These are phyloP conservation scores for Thalassophryne amazonica DNA, from an alignment of 2,797 vertebrate species.

Conservation along the genomic window DNA sequence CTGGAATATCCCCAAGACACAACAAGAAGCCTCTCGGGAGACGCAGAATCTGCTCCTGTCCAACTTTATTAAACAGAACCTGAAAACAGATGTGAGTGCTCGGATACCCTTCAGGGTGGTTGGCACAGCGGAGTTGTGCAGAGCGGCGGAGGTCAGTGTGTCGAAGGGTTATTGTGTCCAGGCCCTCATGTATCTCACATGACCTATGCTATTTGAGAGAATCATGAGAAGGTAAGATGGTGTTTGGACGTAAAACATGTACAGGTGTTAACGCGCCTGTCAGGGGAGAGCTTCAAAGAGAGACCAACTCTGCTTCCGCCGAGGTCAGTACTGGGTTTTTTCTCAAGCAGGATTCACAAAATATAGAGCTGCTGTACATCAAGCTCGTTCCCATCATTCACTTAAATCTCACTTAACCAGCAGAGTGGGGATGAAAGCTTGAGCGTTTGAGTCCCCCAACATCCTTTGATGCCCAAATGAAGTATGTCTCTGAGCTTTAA, in stretches of 20 bases:
- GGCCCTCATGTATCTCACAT: conserved; percentile 37
- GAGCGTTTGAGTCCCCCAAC: conserved; percentile 45
- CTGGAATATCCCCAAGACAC: conserved; percentile 39
- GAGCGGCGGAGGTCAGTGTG: conserved; percentile 51
- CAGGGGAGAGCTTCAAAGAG: conserved; percentile 17
- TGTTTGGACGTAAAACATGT: conserved; percentile 12
- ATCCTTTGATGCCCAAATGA: conserved; percentile 62
- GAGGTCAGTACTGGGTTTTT: conserved; percentile 13
- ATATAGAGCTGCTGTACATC: conserved; percentile 6
- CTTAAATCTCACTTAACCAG: conserved; percentile 52
- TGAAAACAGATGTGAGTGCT: conserved; percentile 55
- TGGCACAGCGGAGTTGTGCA: conserved; percentile 41
- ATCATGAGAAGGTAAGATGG: conserved; percentile 1
- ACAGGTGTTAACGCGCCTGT: conserved; percentile 16
- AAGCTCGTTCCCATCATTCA: conserved; percentile 55
- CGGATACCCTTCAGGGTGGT: conserved; percentile 37
- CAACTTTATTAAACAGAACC: conserved; percentile 49
- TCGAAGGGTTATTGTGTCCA: conserved; percentile 48
- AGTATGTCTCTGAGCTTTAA: conserved; percentile 63
- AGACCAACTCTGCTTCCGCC: conserved; percentile 5
- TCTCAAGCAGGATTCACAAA: conserved; percentile 17
- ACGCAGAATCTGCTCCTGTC: conserved; percentile 32
- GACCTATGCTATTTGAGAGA: conserved; percentile 26
- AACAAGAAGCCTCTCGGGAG: conserved; percentile 45
- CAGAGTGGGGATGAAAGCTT: conserved; percentile 62